Percentiles rank a stretch among this genome's conserved stretches.
Conservation (phyloP, 1,140 invertebrate genomes). For the Drosophila auraria region DNA sequence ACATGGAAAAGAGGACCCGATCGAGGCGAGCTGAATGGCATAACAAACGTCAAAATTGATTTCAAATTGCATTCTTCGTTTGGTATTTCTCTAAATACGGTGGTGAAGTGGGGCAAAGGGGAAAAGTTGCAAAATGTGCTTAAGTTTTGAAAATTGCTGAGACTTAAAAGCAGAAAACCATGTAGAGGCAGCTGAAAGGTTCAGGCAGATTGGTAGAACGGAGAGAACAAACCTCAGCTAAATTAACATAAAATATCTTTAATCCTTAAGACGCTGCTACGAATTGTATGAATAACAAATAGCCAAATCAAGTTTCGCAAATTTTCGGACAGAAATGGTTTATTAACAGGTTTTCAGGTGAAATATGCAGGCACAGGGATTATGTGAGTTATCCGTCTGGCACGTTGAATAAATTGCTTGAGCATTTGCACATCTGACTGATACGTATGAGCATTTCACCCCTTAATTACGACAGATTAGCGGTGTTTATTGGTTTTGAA, state of each 20-base stretch:
- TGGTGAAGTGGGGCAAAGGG: conserved; percentile 11
- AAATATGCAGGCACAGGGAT: background rate
- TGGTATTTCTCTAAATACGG: conserved; percentile 23
- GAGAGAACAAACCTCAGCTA: too few relatives aligned
- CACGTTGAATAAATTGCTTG: conserved; percentile 1
- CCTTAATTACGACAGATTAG: conserved; percentile 18
- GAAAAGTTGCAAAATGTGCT: background rate
- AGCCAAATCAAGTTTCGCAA: background rate
- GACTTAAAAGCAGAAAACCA: background rate
- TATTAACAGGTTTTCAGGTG: background rate
- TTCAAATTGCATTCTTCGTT: conserved; percentile 72
- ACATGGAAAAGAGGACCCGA: conserved; percentile 58
- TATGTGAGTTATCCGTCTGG: conserved; percentile 1
- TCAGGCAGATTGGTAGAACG: background rate
- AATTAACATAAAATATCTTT: too few relatives aligned
- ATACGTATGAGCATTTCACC: conserved; percentile 19
- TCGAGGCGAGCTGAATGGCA: conserved; percentile 28
- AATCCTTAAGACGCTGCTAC: too few relatives aligned
- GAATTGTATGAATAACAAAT: too few relatives aligned
- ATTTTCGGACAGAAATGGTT: background rate
- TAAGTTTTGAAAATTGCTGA: background rate
- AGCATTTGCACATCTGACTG: conserved; percentile 37
- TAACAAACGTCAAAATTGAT: conserved; percentile 72
- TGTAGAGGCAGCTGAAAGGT: background rate
- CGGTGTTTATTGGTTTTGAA: conserved; percentile 35